Percentiles rank a stretch among this genome's conserved stretches.
phyloP scores from a whole-genome alignment of 2,888 invertebrate species.

The Agrotis clavis region DNA sequence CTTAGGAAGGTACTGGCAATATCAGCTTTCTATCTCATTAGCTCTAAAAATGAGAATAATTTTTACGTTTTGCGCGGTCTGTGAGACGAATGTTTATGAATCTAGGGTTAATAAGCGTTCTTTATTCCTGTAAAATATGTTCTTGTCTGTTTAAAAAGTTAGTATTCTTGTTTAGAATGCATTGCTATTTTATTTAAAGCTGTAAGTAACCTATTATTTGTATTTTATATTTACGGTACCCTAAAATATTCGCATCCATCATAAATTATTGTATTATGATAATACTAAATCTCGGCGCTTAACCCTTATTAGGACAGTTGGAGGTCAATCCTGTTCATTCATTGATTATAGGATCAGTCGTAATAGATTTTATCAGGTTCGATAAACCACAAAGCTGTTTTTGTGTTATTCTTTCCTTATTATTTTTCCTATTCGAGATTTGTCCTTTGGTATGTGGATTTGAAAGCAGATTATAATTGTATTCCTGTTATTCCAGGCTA shows the following conservation, averaged over 20 bases:
- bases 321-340: slow-evolving; percentile 26
- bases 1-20: too few relatives aligned
- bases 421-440: neutral
- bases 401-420: neutral
- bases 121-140: neutral
- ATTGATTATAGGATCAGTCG: slow-evolving; percentile 4
- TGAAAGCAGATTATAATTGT: too few relatives aligned
- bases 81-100: too few relatives aligned
- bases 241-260: slow-evolving; percentile 24
- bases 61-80: too few relatives aligned
- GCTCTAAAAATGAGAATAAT: too few relatives aligned
- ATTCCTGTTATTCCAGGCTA: too few relatives aligned
- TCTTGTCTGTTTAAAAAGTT: too few relatives aligned
- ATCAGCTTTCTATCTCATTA: too few relatives aligned
- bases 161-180: neutral
- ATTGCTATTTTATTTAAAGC: neutral
- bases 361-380: slow-evolving; percentile 2
- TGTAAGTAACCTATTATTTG: too few relatives aligned
- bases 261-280: slow-evolving; percentile 7
- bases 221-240: slow-evolving; percentile 7
- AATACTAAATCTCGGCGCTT: slow-evolving; percentile 17
- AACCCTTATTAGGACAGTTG: neutral
- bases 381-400: neutral
- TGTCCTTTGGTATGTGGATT: too few relatives aligned
- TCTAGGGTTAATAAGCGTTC: too few relatives aligned